Percentiles rank a stretch among this genome's conserved stretches.
phyloP scores from a whole-genome alignment of 1,140 invertebrate genomes.

The Drosophila bipectinata region DNA sequence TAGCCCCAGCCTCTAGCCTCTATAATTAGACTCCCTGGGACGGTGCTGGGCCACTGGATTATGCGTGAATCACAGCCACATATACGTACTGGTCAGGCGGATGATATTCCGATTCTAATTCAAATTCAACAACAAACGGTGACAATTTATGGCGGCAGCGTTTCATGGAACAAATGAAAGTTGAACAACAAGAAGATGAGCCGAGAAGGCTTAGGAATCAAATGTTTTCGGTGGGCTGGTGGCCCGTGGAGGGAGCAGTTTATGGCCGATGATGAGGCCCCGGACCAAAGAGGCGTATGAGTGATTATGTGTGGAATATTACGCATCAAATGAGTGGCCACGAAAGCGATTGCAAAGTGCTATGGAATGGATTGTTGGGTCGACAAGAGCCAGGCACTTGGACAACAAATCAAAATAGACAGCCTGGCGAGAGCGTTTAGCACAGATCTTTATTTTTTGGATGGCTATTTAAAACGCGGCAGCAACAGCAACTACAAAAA shows the following conservation, averaged over 20 bases:
- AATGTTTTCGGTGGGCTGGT: neutral
- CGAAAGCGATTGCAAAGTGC: constrained; percentile 12
- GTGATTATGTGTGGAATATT: constrained; percentile 79
- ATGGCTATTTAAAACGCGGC: constrained; percentile 73
- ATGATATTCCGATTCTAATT: constrained; percentile 41
- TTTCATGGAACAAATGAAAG: constrained; percentile 69
- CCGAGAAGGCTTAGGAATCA: constrained; percentile 9
- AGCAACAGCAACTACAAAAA: constrained; percentile 32
- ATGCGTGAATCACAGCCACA: constrained; percentile 56
- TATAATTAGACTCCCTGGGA: constrained; percentile 48
- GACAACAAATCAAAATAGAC: constrained; percentile 83
- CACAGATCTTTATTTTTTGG: constrained; percentile 74
- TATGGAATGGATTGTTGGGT: constrained; percentile 25
- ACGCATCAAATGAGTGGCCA: constrained; percentile 60
- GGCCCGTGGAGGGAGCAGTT: too few species aligned
- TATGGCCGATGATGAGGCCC: too few species aligned
- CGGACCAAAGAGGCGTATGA: constrained; percentile 57
- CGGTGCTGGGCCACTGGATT: constrained; percentile 52
- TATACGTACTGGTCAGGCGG: constrained; percentile 33
- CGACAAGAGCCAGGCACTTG: constrained; percentile 66
- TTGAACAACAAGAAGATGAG: constrained; percentile 16
- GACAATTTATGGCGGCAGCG: constrained; percentile 48
- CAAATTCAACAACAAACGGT: constrained; percentile 16
- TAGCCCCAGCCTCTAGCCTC: constrained; percentile 33
- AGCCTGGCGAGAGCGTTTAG: constrained; percentile 78